Evolutionary conservation across 2,888 invertebrate genomes (phyloP).

Genomic region (Leptopterna dolabrata): DNA sequence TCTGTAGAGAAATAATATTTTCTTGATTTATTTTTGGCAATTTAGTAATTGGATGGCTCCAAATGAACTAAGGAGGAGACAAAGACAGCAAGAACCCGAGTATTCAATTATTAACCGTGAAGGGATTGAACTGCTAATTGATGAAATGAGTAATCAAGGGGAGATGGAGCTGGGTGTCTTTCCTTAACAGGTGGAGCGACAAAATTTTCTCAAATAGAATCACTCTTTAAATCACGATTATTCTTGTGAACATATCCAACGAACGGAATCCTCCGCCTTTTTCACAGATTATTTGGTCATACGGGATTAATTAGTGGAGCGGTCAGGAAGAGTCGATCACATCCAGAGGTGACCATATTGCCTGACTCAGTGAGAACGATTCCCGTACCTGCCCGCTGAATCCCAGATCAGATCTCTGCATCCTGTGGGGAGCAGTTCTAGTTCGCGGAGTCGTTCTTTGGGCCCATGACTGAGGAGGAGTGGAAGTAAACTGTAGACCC

Average conservation of each 20-base stretch:
- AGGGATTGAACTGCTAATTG: too few species aligned
- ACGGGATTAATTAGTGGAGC: not conserved
- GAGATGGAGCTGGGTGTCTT: too few species aligned
- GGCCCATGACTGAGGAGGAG: conserved; percentile 52
- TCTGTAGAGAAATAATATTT: too few species aligned
- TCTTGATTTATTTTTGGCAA: too few species aligned
- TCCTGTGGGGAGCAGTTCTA: conserved; percentile 7
- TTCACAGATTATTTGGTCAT: not conserved
- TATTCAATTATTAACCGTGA: too few species aligned
- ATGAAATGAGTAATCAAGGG: too few species aligned
- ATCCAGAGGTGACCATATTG: conserved; percentile 9
- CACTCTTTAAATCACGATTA: not conserved
- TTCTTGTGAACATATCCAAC: not conserved
- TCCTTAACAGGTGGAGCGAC: too few species aligned
- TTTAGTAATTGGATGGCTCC: too few species aligned
- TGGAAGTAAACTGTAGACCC: conserved; percentile 47
- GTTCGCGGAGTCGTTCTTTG: conserved; percentile 18
- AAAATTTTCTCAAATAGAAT: not conserved
- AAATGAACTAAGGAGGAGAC: too few species aligned
- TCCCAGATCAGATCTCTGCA: not conserved
- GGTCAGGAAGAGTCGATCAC: conserved; percentile 33
- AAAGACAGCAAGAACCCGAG: too few species aligned
- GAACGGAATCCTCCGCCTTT: conserved; percentile 6
- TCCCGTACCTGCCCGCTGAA: not conserved
- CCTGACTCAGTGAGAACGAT: not conserved